Conservation (phyloP, 2,797 vertebrate species). For the Protosalanx chinensis region DNA sequence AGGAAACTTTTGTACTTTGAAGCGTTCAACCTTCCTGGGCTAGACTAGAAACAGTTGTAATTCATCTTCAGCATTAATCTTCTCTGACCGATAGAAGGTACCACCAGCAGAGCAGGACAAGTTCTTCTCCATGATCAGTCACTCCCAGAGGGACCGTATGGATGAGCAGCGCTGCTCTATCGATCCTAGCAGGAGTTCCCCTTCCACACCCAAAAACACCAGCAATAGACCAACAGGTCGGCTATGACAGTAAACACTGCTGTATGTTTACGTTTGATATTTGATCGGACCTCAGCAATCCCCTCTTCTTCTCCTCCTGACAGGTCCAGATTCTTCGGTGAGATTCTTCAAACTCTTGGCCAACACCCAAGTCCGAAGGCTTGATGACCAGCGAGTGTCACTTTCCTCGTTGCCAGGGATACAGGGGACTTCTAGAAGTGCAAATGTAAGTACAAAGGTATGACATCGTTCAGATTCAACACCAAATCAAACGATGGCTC, state of each 20-base stretch:
- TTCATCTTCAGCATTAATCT: neutral
- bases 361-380: conserved; percentile 72
- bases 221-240: conserved; percentile 2
- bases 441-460: conserved; percentile 26
- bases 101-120: conserved; percentile 67
- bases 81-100: conserved; percentile 29
- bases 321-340: conserved; percentile 42
- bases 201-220: conserved; percentile 42
- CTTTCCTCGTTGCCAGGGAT: conserved; percentile 62
- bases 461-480: conserved; percentile 26
- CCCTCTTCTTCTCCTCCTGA: neutral
- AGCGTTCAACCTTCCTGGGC: neutral
- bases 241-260: neutral
- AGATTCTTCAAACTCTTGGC: conserved; percentile 76
- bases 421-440: conserved; percentile 28
- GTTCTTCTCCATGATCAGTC: conserved; percentile 73
- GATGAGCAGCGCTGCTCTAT: conserved; percentile 77
- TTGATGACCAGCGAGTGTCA: conserved; percentile 79
- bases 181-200: conserved; percentile 53
- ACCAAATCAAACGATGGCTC: neutral
- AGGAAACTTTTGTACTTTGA: neutral
- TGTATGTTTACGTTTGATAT: neutral
- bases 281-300: neutral
- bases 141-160: conserved; percentile 74
- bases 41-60: neutral